These are phyloP conservation scores for Natrix natrix DNA, from an alignment of 2,797 vertebrate species.

Conservation along the genomic window DNA sequence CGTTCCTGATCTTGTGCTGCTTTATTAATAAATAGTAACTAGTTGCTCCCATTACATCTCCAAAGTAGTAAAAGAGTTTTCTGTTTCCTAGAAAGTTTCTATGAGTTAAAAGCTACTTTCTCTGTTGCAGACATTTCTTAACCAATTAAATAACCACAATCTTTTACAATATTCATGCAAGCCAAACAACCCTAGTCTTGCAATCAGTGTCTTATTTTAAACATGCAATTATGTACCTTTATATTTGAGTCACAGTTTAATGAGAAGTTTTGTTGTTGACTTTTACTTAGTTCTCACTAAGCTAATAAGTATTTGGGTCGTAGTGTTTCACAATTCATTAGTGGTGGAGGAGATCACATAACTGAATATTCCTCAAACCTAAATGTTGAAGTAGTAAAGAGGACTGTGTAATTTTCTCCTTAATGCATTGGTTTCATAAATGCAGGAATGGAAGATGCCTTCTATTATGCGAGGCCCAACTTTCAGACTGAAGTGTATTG, in stretches of 20 bases:
- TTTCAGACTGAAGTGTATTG: background rate
- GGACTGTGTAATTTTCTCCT: background rate
- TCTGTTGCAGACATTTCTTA: background rate
- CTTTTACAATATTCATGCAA: background rate
- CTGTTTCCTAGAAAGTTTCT: background rate
- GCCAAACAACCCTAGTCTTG: background rate
- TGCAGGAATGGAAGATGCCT: background rate
- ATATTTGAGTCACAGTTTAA: background rate
- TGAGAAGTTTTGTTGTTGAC: background rate
- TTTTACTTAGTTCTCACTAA: background rate
- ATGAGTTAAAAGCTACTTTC: background rate
- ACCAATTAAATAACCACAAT: background rate
- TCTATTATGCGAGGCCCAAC: background rate
- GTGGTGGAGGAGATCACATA: background rate
- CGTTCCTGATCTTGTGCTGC: background rate
- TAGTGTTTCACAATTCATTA: background rate
- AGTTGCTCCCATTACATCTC: background rate
- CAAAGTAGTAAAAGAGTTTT: background rate
- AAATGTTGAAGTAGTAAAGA: background rate
- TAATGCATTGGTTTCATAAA: background rate
- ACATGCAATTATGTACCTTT: background rate
- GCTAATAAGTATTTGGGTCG: background rate
- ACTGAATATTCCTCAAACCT: background rate
- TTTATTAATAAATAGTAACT: conserved; percentile 16
- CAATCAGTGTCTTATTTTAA: background rate